Percentiles rank a stretch among this genome's conserved stretches.
Evolutionary conservation across 2,113 vertebrate species (phyloP).

Genomic region (Labrus mixtus): DNA sequence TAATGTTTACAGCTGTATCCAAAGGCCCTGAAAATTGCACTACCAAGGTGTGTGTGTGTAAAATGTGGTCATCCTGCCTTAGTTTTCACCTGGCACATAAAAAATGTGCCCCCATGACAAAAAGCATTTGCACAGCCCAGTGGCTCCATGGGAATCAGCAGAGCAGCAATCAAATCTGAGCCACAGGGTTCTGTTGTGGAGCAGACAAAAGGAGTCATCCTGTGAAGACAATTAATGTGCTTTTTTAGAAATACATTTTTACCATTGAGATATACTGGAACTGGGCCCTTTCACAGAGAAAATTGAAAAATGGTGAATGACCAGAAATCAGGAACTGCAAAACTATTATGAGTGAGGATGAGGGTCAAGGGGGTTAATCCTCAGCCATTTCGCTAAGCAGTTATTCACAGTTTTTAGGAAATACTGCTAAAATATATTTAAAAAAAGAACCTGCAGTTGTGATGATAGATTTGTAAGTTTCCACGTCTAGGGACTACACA

Average conservation of each 20-base stretch:
- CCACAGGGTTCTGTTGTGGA: constrained; percentile 57
- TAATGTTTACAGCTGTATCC: constrained; percentile 12
- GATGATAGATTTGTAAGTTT: background rate
- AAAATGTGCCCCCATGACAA: constrained; percentile 65
- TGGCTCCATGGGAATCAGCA: constrained; percentile 58
- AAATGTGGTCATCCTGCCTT: constrained; percentile 63
- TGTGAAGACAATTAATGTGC: constrained; percentile 25
- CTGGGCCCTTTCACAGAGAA: background rate
- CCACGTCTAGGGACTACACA: background rate
- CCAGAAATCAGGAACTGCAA: background rate
- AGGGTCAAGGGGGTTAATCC: background rate
- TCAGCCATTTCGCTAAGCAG: background rate
- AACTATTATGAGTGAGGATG: constrained; percentile 1
- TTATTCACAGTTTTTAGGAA: background rate
- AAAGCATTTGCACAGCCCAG: constrained; percentile 75
- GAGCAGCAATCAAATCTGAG: constrained; percentile 72
- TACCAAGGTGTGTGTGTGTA: constrained; percentile 33
- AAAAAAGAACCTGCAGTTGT: constrained; percentile 1
- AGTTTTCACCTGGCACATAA: constrained; percentile 66
- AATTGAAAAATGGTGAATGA: background rate
- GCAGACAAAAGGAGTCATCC: constrained; percentile 41
- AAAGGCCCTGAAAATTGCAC: constrained; percentile 5
- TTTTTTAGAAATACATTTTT: constrained; percentile 19
- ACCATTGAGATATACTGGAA: background rate
- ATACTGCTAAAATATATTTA: background rate